Percentiles rank a stretch among this genome's conserved stretches.
phyloP scores from a whole-genome alignment of 2,888 invertebrate species.

The Cantharis rufa region DNA sequence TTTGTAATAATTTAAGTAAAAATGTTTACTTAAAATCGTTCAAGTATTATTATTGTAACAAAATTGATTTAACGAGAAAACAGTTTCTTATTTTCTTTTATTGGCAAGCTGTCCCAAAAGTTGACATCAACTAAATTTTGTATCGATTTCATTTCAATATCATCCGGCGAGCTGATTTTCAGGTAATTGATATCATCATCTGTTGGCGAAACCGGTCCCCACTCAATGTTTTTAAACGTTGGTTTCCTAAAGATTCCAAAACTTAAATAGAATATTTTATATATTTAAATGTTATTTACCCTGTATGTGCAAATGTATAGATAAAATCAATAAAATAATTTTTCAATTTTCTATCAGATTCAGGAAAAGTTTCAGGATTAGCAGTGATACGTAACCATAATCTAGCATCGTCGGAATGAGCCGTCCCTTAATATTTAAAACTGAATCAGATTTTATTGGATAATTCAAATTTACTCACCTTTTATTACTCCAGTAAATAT shows the following conservation, averaged over 20 bases:
- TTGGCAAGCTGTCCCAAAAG: neutral
- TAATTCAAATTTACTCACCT: neutral
- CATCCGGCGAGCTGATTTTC: neutral
- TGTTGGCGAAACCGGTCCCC: neutral
- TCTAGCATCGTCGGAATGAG: conserved; percentile 40
- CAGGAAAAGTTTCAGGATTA: conserved; percentile 23
- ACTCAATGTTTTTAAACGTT: conserved; percentile 5
- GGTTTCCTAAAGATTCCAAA: neutral
- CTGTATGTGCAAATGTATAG: conserved; percentile 38
- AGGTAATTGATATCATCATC: neutral
- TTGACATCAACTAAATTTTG: neutral
- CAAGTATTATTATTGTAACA: neutral
- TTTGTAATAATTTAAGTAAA: neutral
- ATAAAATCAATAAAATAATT: conserved; percentile 36
- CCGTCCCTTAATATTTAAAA: conserved; percentile 35
- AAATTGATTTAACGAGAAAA: neutral
- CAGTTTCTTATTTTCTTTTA: neutral
- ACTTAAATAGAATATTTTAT: too few species aligned
- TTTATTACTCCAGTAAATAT: conserved; percentile 6
- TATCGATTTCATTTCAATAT: neutral
- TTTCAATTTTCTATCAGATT: conserved; percentile 41
- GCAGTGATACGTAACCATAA: conserved; percentile 34
- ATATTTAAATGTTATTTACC: conserved; percentile 23
- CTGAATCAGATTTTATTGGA: neutral
- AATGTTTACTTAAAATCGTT: neutral